phyloP scores from a whole-genome alignment of 2,888 invertebrate species.

The Trisateles emortualis region DNA sequence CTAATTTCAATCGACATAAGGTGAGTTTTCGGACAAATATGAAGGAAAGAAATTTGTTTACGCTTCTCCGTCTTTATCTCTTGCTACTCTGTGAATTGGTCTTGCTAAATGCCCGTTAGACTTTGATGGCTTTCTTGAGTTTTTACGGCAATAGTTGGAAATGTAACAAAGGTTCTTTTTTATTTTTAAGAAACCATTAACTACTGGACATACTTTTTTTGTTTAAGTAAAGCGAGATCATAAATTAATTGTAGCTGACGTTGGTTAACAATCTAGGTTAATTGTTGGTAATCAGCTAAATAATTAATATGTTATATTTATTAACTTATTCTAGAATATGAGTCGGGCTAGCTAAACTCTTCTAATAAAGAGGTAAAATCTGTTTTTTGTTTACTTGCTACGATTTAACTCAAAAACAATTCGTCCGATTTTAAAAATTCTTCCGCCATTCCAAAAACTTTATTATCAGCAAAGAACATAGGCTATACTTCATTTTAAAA shows the following conservation, averaged over 20 bases:
- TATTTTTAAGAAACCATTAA: constrained; percentile 25
- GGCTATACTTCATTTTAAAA: too few relatives aligned
- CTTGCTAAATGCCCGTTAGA: constrained; percentile 69
- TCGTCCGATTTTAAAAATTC: too few relatives aligned
- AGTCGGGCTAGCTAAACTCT: too few relatives aligned
- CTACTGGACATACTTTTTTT: constrained; percentile 27
- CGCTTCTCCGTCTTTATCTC: constrained; percentile 54
- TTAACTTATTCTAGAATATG: too few relatives aligned
- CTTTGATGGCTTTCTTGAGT: constrained; percentile 71
- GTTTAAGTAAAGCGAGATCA: constrained; percentile 10
- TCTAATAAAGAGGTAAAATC: too few relatives aligned
- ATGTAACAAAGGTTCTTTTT: constrained; percentile 31
- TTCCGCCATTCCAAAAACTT: too few relatives aligned
- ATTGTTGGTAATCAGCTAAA: too few relatives aligned
- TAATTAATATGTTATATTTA: too few relatives aligned
- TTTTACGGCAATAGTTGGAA: constrained; percentile 36
- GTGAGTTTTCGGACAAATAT: neutral
- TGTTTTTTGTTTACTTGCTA: too few relatives aligned
- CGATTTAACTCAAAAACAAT: too few relatives aligned
- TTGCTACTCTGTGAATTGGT: constrained; percentile 60
- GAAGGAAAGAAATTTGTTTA: constrained; percentile 26
- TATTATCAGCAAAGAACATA: too few relatives aligned
- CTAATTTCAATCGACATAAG: constrained; percentile 15
- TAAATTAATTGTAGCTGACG: constrained; percentile 19
- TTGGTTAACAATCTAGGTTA: too few relatives aligned